Conservation (phyloP, 2,888 invertebrate species). For the Meiosimyza decipiens region DNA sequence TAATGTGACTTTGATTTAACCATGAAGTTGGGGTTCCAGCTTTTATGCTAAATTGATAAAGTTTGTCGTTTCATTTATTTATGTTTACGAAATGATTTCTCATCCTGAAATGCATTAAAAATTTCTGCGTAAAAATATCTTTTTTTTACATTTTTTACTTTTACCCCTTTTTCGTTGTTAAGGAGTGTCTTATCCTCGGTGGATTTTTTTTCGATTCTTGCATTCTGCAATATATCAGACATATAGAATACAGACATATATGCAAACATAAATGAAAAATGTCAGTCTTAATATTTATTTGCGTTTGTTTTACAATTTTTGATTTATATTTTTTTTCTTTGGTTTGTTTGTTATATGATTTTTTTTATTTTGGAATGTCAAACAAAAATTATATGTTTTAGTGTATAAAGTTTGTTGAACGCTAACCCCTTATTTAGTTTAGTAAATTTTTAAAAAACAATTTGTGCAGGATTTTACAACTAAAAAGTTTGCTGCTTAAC, state of each 20-base stretch:
- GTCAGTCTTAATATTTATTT: too few relatives aligned
- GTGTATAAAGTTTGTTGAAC: too few relatives aligned
- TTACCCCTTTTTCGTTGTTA: not conserved
- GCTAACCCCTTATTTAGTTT: too few relatives aligned
- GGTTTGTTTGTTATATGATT: too few relatives aligned
- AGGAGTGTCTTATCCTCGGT: constrained; percentile 17
- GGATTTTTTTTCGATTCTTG: not conserved
- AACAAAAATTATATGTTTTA: too few relatives aligned
- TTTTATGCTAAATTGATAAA: constrained; percentile 25
- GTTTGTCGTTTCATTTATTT: constrained; percentile 20
- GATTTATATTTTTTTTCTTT: too few relatives aligned
- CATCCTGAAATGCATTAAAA: constrained; percentile 16
- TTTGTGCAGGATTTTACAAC: too few relatives aligned
- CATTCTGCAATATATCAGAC: too few relatives aligned
- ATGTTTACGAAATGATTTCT: constrained; percentile 19
- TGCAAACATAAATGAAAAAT: constrained; percentile 10
- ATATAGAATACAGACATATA: not conserved
- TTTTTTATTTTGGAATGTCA: too few relatives aligned
- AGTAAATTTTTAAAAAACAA: too few relatives aligned
- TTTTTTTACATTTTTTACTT: not conserved
- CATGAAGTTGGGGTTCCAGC: not conserved
- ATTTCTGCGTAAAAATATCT: constrained; percentile 9
- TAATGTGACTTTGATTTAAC: not conserved
- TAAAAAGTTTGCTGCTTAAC: too few relatives aligned
- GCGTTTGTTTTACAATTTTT: too few relatives aligned